phyloP scores from a whole-genome alignment of 2,888 invertebrate genomes.

The Nowickia ferox region DNA sequence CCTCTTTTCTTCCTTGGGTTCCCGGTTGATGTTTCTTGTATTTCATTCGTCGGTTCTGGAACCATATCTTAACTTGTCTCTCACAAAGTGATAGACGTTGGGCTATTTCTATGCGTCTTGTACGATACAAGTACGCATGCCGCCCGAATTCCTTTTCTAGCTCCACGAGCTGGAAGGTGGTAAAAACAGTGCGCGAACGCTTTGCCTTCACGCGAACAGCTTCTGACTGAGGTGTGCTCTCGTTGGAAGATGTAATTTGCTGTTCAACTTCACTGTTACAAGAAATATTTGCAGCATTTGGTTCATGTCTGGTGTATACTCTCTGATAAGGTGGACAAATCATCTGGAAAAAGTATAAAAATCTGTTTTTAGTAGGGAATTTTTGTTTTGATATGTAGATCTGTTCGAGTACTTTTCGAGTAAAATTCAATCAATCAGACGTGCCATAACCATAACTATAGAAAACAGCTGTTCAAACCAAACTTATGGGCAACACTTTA shows the following conservation, averaged over 20 bases:
- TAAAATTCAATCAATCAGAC: no score
- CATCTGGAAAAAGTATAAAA: conserved; percentile 5
- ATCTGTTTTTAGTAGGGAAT: background rate
- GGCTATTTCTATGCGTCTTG: conserved; percentile 97
- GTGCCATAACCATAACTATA: no score
- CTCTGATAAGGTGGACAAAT: conserved; percentile 28
- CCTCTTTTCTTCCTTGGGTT: conserved; percentile 9
- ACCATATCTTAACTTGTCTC: conserved; percentile 94
- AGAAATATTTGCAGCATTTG: background rate
- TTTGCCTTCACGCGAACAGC: conserved; percentile 84
- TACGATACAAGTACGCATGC: conserved; percentile 95
- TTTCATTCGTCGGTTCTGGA: conserved; percentile 92
- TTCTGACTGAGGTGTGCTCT: conserved; percentile 30
- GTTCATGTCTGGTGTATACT: conserved; percentile 12
- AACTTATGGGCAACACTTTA: no score
- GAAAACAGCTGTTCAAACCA: no score
- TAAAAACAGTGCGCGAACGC: conserved; percentile 96
- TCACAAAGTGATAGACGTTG: conserved; percentile 95
- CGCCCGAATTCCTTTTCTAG: conserved; percentile 97
- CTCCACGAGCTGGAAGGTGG: conserved; percentile 96
- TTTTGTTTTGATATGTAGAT: no score
- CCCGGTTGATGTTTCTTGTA: conserved; percentile 84
- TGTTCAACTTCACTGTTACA: conserved; percentile 33
- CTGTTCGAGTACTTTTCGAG: no score
- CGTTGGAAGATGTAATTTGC: conserved; percentile 38